Evolutionary conservation across 2,797 vertebrate species (phyloP), one percentile per base, ranked within the genome.

Genomic region (Myiothlypis coronata): DNA sequence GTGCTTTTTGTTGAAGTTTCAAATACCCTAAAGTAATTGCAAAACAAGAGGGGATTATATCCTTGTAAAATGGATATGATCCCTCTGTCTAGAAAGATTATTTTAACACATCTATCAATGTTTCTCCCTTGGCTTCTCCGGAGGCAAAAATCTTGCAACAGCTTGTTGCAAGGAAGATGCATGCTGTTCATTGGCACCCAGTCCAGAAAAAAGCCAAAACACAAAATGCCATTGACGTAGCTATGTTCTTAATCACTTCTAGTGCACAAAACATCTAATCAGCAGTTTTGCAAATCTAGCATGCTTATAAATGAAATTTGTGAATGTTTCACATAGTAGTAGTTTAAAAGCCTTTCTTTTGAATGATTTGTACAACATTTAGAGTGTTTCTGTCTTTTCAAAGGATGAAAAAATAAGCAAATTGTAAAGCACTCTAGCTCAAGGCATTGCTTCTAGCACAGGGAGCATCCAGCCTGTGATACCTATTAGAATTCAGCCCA

Each of bases 181-280:
- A 93, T 97, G 96, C 96, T 96, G 96, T 96, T 97, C 94, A 27
- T 83, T 98, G 97, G 96, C 97, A 97, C 92, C 92, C 87, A 9
- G 78, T 89, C 35, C 93, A 94, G 93, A 75, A 60, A 89, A 96
- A 91, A 90, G 43, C 49, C 55, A 90, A 83, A 94, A 86, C 91
- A 96, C 89, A 93, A 94, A 97, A 96, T 96, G 90, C 91, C 91
- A 87, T 95, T 97, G 97, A 96, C 93, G 61, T 72, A 92, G 89
- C 94, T 81, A 0, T 94, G 93, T 87, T 97, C 96, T 96, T 96
- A 90, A 95, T 97, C 93, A 57, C 68, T 92, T 79, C 76, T 90
- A 78, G 76, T 68, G 83, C 93, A 93, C 90, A 90, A 96, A 97
- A 89, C 82, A 96, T 95, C 88, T 81, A 60, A 95, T 97, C 95